These are phyloP conservation scores for Montipora efflorescens DNA, from an alignment of 64 coral and sea anemone genomes.

Conservation along the genomic window DNA sequence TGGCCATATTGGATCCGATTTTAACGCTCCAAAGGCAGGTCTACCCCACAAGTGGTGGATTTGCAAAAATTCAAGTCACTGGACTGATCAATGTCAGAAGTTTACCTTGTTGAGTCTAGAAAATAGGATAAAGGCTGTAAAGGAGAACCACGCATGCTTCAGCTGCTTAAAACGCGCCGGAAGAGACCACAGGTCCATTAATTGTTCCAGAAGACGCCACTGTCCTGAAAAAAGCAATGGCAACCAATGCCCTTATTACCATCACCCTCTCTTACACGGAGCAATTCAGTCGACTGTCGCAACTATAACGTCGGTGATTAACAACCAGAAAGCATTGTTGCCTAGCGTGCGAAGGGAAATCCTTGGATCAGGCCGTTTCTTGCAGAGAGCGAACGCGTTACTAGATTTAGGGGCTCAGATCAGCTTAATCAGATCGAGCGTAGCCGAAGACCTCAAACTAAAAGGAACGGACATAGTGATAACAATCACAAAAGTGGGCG, in stretches of 20 bases:
- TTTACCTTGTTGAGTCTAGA: too few species aligned
- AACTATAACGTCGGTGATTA: not conserved
- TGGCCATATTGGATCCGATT: not conserved
- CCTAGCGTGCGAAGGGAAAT: constrained; percentile 7
- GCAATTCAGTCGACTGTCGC: not conserved
- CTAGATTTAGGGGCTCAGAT: constrained; percentile 3
- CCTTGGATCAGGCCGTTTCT: not conserved
- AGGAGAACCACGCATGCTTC: constrained; percentile 7
- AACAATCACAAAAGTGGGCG: not conserved
- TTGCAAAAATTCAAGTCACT: too few species aligned
- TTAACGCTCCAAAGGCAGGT: too few species aligned
- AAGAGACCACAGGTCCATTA: constrained; percentile 19
- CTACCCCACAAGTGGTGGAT: too few species aligned
- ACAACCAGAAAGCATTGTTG: constrained; percentile 17
- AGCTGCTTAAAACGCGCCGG: constrained; percentile 65
- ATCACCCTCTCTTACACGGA: constrained; percentile 52
- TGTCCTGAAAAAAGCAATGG: constrained; percentile 27
- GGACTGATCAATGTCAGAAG: too few species aligned
- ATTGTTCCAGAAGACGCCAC: constrained; percentile 34
- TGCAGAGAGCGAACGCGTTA: not conserved
- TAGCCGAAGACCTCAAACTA: not conserved
- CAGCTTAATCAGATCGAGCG: not conserved
- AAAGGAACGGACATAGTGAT: not conserved
- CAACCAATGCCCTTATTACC: constrained; percentile 20
- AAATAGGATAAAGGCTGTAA: too few species aligned